Conservation (phyloP, 2,113 vertebrate species). For the Speoplatyrhinus poulsoni region DNA sequence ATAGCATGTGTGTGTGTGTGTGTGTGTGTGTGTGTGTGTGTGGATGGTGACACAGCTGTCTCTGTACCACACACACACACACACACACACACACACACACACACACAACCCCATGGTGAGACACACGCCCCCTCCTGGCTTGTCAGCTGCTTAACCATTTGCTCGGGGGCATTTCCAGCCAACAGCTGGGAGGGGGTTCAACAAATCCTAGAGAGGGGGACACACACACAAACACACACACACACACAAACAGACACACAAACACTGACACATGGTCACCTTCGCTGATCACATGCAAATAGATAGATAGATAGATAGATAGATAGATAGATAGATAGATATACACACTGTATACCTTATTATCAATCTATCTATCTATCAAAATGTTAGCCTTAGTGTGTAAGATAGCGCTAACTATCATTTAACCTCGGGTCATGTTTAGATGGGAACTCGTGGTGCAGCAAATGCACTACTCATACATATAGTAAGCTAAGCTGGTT, state of each 20-base stretch:
- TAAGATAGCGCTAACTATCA: too few relatives aligned
- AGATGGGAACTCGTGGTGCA: too few relatives aligned
- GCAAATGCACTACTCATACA: too few relatives aligned
- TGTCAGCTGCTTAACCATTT: constrained; percentile 64
- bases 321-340: too few relatives aligned
- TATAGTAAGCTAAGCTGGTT: too few relatives aligned
- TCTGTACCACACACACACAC: neutral
- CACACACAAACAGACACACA: constrained; percentile 20
- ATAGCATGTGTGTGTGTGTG: constrained; percentile 7
- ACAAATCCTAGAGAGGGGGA: constrained; percentile 10
- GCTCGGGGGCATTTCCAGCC: constrained; percentile 31
- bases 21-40: constrained; percentile 1
- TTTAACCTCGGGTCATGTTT: too few relatives aligned
- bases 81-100: neutral
- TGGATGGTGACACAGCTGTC: constrained; percentile 5
- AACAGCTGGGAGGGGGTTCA: constrained; percentile 45
- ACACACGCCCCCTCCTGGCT: neutral
- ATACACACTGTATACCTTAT: too few relatives aligned
- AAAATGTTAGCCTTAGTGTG: too few relatives aligned
- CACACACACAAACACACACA: constrained; percentile 19
- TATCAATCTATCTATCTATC: too few relatives aligned
- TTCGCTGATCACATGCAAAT: constrained; percentile 35
- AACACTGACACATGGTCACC: neutral
- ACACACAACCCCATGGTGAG: neutral
- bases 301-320: too few relatives aligned